Base-by-base conservation (phyloP, 2,113 vertebrate species). In the Lates calcarifer region DNA sequence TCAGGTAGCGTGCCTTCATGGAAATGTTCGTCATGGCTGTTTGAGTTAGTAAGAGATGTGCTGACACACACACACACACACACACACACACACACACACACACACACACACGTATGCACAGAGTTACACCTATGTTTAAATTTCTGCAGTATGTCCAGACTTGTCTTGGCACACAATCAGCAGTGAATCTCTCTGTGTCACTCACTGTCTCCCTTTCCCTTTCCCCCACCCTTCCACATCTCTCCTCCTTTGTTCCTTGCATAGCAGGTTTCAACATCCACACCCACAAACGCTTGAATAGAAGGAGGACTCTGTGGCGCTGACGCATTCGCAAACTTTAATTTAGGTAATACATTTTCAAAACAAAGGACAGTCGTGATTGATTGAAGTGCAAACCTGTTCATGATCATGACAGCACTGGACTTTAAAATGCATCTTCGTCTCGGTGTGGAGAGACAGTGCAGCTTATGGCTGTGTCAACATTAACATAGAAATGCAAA, bases 261-360 rank as follows among this genome's bases (percentile, higher is more conserved):
- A 66, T 67, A 80, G 62, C 78, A 85, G 72, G 80, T 87, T 87
- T 90, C 15, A 66, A 35, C 26, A 31, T 77, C 81, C 91, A 89
- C 89, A 83, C 89, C 81, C 82, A 66, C n/a, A 10, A 43, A 20
- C 2, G 2, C 35, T n/a, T 82, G 53, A 88, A 82, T 64, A 83
- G 55, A 88, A 55, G 78, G 74, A 66, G 75, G 58, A 51, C 47
- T 58, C 3, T 28, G 47, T 29, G 17, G 28, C 57, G 71, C 49
- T 89, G 74, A 85, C 81, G 56, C 37, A 64, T 74, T 57, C 7
- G 35, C 31, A 65, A 12, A 37, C 45, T 63, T 17, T 64, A 51
- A 78, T 81, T 79, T 1, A 66, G n/a, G 8, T 58, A 77, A 64
- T 37, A 41, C 12, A 49, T 63, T 24, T 62, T 67, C 20, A 55